Evolutionary conservation across 1,140 invertebrate genomes (phyloP).

Genomic region (Arion vulgaris): DNA sequence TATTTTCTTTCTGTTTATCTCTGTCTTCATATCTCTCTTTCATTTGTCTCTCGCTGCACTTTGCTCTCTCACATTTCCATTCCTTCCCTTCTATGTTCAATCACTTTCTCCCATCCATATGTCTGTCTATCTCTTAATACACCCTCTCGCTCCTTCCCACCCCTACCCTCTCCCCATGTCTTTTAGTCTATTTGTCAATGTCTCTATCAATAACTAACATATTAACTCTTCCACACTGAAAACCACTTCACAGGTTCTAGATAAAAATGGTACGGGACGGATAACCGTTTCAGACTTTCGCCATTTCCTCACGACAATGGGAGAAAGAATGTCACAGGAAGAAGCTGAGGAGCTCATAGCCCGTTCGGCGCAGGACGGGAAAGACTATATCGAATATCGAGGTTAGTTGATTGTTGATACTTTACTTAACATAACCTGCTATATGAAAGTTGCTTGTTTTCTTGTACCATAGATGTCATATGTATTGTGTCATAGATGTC

Average conservation of each 20-base stretch:
- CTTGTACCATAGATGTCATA: too few species aligned
- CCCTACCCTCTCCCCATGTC: too few species aligned
- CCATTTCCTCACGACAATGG: slow-evolving; percentile 98
- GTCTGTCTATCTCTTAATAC: neutral
- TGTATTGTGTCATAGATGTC: too few species aligned
- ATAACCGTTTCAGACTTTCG: slow-evolving; percentile 83
- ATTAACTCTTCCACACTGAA: too few species aligned
- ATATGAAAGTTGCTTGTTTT: neutral
- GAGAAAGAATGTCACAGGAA: slow-evolving; percentile 98
- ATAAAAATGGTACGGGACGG: slow-evolving; percentile 43
- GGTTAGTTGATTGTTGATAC: slow-evolving; percentile 39
- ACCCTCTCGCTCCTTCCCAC: too few species aligned
- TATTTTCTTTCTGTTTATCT: too few species aligned
- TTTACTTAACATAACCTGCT: neutral
- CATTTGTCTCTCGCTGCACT: too few species aligned
- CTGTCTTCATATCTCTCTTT: too few species aligned
- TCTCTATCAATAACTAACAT: too few species aligned
- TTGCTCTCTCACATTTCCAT: too few species aligned
- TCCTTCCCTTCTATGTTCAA: too few species aligned
- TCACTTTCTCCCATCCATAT: neutral
- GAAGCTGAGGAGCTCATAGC: slow-evolving; percentile 99
- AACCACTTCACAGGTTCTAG: slow-evolving; percentile 36
- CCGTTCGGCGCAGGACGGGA: slow-evolving; percentile 97
- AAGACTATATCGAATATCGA: slow-evolving; percentile 71
- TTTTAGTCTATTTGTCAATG: too few species aligned